Evolutionary conservation across 2,797 vertebrate genomes (phyloP).

Genomic region (Takifugu rubripes): DNA sequence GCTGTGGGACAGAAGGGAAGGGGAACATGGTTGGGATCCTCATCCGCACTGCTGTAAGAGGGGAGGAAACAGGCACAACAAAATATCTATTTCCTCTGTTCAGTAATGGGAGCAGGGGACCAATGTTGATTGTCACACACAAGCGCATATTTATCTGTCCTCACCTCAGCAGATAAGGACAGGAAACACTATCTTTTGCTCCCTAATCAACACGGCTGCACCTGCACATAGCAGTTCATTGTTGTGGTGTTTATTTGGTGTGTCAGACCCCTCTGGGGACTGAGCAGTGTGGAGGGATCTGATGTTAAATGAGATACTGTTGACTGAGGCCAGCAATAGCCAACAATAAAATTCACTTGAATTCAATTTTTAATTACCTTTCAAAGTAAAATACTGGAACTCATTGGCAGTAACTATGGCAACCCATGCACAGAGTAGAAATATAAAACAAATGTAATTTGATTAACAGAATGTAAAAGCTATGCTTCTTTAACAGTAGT

Average conservation of each 20-base stretch:
- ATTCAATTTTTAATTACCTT: constrained; percentile 18
- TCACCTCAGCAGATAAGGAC: constrained; percentile 51
- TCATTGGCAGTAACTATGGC: too few relatives aligned
- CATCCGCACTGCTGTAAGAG: constrained; percentile 38
- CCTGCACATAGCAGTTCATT: constrained; percentile 59
- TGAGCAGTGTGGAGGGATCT: not conserved
- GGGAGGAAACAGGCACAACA: constrained; percentile 51
- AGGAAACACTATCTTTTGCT: constrained; percentile 54
- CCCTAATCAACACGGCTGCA: constrained; percentile 49
- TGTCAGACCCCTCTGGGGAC: constrained; percentile 30
- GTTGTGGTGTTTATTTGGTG: constrained; percentile 22
- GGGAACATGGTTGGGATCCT: constrained; percentile 17
- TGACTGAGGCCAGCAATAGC: constrained; percentile 32
- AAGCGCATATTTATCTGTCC: constrained; percentile 53
- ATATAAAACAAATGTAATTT: not conserved
- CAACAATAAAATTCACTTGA: constrained; percentile 22
- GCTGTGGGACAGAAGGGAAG: constrained; percentile 1
- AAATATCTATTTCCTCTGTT: constrained; percentile 56
- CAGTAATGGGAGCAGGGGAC: constrained; percentile 11
- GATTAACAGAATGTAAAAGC: too few relatives aligned
- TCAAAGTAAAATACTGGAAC: not conserved
- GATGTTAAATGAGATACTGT: constrained; percentile 14
- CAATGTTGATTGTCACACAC: constrained; percentile 62
- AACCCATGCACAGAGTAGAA: constrained; percentile 5
- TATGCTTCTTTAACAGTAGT: too few relatives aligned